These are phyloP conservation scores for Barbus barbus DNA, from an alignment of 2,113 vertebrate species.

Conservation along the genomic window DNA sequence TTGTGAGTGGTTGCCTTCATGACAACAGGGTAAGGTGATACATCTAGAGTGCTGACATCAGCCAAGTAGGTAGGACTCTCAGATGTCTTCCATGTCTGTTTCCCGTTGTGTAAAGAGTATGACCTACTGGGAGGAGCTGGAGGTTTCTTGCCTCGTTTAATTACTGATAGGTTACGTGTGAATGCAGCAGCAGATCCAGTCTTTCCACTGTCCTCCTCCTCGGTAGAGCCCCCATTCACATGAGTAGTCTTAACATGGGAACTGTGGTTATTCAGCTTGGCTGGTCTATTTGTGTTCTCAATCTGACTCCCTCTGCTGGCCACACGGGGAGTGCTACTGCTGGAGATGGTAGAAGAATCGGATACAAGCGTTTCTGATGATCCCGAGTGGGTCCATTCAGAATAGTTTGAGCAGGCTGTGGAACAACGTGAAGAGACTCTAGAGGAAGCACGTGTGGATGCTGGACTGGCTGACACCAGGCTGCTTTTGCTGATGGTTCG, in stretches of 20 bases:
- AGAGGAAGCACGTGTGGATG: conserved; percentile 82
- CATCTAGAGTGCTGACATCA: conserved; percentile 73
- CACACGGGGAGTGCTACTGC: conserved; percentile 63
- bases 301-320: conserved; percentile 48
- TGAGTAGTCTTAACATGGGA: conserved; percentile 47
- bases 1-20: conserved; percentile 33
- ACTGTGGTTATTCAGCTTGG: neutral
- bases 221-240: conserved; percentile 52
- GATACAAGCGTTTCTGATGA: conserved; percentile 95
- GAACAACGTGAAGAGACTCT: conserved; percentile 75
- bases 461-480: conserved; percentile 77
- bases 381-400: conserved; percentile 88
- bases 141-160: conserved; percentile 81
- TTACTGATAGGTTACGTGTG: conserved; percentile 85
- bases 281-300: conserved; percentile 36
- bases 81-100: conserved; percentile 72
- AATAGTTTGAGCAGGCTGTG: conserved; percentile 76
- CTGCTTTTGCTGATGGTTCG: conserved; percentile 93
- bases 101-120: conserved; percentile 84
- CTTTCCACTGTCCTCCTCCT: conserved; percentile 62
- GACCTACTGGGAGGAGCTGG: conserved; percentile 85
- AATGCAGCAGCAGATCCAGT: conserved; percentile 68
- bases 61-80: neutral
- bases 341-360: conserved; percentile 90
- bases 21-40: conserved; percentile 51